phyloP scores from a whole-genome alignment of 1,140 invertebrate genomes.

The Drosophila lini region DNA sequence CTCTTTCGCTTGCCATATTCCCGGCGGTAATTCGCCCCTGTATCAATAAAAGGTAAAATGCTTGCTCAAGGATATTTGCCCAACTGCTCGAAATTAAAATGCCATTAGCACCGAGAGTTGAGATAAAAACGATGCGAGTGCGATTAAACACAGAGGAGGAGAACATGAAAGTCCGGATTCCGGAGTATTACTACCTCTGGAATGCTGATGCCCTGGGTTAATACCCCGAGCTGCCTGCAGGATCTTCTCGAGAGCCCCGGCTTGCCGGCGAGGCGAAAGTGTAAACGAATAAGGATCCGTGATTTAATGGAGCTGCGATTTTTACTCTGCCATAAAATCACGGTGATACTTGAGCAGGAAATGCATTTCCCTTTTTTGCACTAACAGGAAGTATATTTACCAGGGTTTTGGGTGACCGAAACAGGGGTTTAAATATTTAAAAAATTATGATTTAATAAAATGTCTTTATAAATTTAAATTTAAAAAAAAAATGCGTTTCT shows the following conservation, averaged over 20 bases:
- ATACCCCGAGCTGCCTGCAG: slow-evolving; percentile 13
- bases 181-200: slow-evolving; percentile 17
- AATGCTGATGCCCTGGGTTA: slow-evolving; percentile 23
- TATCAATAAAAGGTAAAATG: slow-evolving; percentile 42
- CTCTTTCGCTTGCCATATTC: slow-evolving; percentile 51
- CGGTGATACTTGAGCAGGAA: slow-evolving; percentile 11
- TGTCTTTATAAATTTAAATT: not conserved
- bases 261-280: not conserved
- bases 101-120: slow-evolving; percentile 60
- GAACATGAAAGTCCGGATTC: not conserved
- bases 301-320: slow-evolving; percentile 46
- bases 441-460: not conserved
- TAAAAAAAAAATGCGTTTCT: too few relatives aligned
- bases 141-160: slow-evolving; percentile 19
- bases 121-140: slow-evolving; percentile 55
- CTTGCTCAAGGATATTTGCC: slow-evolving; percentile 42
- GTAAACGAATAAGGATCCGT: slow-evolving; percentile 25
- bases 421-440: not conserved
- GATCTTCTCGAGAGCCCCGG: slow-evolving; percentile 11
- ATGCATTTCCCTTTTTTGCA: slow-evolving; percentile 13
- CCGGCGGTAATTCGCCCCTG: slow-evolving; percentile 32
- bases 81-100: slow-evolving; percentile 71
- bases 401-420: not conserved
- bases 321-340: slow-evolving; percentile 14
- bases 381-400: not conserved